Base-by-base conservation (phyloP, 2,888 invertebrate genomes). In the Machimus rusticus region DNA sequence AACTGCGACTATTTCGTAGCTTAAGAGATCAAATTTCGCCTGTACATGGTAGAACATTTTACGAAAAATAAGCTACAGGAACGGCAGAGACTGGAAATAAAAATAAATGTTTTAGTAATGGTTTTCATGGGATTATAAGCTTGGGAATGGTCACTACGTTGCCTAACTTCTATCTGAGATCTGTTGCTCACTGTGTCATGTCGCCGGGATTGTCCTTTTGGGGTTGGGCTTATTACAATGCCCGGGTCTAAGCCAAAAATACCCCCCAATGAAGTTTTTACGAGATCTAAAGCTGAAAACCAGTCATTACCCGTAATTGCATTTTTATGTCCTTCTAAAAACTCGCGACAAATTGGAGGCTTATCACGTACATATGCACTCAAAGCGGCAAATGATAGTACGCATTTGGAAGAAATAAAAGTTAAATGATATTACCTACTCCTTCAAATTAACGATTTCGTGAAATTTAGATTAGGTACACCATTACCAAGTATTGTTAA, bases 21-120 rank as follows among this genome's bases (percentile, higher is more conserved):
- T 34, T 76, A 37, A 34, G 76, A 31, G 37, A 34, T 12, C 37
- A 5, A 5, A 76, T 31, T 76, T 31, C 16, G 8, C 14, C 19
- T 66, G 66, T 66, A 76, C 16, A 76, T 31, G 3, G 37, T 37
- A n/a, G 28, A 76, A 39, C 19, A n/a, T 37, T 37, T 34, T 37
- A 23, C 12, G 37, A 34, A 34, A 34, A 37, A 5, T 16, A 37
- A 76, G 76, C 76, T 37, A 76, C 76, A 76, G 76, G 76, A 37
- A 66, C 8, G 76, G n/a, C 14, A 4, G 28, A n/a, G 5, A 76
- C 37, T 76, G 19, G 0, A 37, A 76, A 76, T 76, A 76, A 76
- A 76, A 76, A 76, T 76, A 37, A 76, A 76, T 76, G 76, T 76
- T 76, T 76, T n/a, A 34, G 76, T 34, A 76, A 76, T 76, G 34